Evolutionary conservation across 2,888 invertebrate species (phyloP).

Genomic region (Icerya purchasi): DNA sequence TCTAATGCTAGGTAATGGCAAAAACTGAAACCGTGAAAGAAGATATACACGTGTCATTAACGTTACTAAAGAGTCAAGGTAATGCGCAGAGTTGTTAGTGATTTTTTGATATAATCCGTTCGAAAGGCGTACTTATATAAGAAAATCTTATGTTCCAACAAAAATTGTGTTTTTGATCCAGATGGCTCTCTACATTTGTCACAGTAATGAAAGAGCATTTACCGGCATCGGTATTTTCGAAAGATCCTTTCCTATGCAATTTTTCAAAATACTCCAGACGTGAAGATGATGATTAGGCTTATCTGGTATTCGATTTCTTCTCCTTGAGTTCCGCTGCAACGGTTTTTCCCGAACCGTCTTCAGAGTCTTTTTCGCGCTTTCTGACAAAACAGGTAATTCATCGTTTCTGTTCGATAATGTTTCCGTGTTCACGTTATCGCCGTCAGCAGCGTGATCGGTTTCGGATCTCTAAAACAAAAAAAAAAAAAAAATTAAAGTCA

Average conservation of each 20-base stretch:
- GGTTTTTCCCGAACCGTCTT: slow-evolving; percentile 13
- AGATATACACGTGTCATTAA: too few species aligned
- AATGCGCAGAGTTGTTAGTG: too few species aligned
- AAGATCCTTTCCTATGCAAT: slow-evolving; percentile 91
- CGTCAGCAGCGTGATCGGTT: neutral
- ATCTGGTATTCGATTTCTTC: slow-evolving; percentile 66
- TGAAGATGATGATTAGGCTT: slow-evolving; percentile 88
- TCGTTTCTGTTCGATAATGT: slow-evolving; percentile 3
- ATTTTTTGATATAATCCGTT: too few species aligned
- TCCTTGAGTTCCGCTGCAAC: slow-evolving; percentile 29
- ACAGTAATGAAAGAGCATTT: too few species aligned
- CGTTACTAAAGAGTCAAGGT: too few species aligned
- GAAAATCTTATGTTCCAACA: too few species aligned
- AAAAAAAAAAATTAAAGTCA: neutral
- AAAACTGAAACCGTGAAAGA: too few species aligned
- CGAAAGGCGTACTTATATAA: too few species aligned
- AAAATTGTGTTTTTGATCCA: too few species aligned
- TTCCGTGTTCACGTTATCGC: neutral
- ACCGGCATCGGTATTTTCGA: slow-evolving; percentile 99
- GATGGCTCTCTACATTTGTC: too few species aligned
- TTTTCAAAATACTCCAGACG: slow-evolving; percentile 99
- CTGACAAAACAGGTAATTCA: slow-evolving; percentile 12
- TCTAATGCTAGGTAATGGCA: too few species aligned
- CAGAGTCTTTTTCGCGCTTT: slow-evolving; percentile 14
- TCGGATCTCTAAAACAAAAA: neutral